Evolutionary conservation across 2,113 vertebrate genomes (phyloP), one percentile per base, ranked within the genome.

Genomic region (Brachypteracias leptosomus): DNA sequence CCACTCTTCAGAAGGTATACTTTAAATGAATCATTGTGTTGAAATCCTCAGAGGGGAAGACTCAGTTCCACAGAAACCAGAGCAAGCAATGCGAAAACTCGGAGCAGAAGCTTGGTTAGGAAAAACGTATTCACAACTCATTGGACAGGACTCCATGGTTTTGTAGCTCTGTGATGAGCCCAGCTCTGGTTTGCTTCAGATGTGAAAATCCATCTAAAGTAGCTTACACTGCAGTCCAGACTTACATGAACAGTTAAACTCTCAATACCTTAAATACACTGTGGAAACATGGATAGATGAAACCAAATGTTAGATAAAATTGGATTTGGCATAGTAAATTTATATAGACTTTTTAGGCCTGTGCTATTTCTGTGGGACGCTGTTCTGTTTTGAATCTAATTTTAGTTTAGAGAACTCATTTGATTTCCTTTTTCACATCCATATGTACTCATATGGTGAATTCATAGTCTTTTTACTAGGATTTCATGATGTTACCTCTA

Each of bases 381-480:
- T 92, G 90, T 95, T 94, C 93, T 97, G 95, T 88, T 95, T 95
- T 94, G 92, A 90, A 88, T 96, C 93, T 95, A 97, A 97, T 96
- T 96, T 97, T 96, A 96, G 95, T 80, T 86, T 85, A 63, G 90
- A 96, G 88, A 93, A 89, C 93, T 96, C 52, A 10, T 77, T 94
- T 93, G 92, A 96, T 97, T 96, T 95, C 92, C 90, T 91, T 96
- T 96, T 91, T 92, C 93, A 92, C 79, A 94, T 95, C 96, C 95
- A 89, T 96, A 96, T 94, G 90, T 94, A 79, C 95, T 96, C 84
- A 73, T 93, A 93, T 89, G 85, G 93, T 95, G 90, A 89, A 94
- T 95, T 94, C 94, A 96, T 89, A 93, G 79, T 95, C 89, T 83
- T 67, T 96, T 94, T 90, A 94, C 92, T 93, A 94, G 92, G 61